These are phyloP conservation scores for Piprites chloris DNA, from an alignment of 2,113 vertebrate genomes.

Conservation along the genomic window DNA sequence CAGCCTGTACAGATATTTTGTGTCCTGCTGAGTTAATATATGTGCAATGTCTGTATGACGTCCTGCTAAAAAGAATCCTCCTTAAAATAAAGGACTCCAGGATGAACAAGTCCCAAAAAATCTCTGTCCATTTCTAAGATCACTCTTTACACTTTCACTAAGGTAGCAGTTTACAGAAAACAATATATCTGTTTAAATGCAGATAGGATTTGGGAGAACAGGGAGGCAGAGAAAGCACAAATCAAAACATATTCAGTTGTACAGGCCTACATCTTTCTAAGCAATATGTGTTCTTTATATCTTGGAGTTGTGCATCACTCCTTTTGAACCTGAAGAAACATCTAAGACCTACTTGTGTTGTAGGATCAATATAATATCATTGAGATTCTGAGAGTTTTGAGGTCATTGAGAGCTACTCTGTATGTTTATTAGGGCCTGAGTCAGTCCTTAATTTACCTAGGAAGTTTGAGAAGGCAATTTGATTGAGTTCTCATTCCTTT, in stretches of 20 bases:
- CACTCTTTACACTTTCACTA: not conserved
- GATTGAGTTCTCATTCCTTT: not conserved
- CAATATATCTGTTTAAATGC: not conserved
- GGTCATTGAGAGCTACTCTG: not conserved
- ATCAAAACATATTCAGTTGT: not conserved
- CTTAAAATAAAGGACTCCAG: not conserved
- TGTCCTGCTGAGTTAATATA: not conserved
- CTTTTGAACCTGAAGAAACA: not conserved
- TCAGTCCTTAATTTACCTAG: not conserved
- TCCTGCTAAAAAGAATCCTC: not conserved
- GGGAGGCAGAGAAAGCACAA: accelerated
- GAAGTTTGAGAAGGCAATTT: not conserved
- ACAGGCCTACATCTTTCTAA: not conserved
- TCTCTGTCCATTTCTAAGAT: not conserved
- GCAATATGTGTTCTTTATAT: not conserved
- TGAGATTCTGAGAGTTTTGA: not conserved
- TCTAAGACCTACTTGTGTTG: not conserved
- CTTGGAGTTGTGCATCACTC: not conserved
- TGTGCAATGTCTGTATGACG: not conserved
- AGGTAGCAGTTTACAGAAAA: not conserved
- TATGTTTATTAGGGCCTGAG: not conserved
- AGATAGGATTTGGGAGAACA: not conserved
- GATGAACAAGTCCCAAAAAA: not conserved
- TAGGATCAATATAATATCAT: not conserved
- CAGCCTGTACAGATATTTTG: not conserved